Evolutionary conservation across 1,140 invertebrate species (phyloP), one percentile per base, ranked within the genome.

Genomic region (Macrobrachium rosenbergii): DNA sequence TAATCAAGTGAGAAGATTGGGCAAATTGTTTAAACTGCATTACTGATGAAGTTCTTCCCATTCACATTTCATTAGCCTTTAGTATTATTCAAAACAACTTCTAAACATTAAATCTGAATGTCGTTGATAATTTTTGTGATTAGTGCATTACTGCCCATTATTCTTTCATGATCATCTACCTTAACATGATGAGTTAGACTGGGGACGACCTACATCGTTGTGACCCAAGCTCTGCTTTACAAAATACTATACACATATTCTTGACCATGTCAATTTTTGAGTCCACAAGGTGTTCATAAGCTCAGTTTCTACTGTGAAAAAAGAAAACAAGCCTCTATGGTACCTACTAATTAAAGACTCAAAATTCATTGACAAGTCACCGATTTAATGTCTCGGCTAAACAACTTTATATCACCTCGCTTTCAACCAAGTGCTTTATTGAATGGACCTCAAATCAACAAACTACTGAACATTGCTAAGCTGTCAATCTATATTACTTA

Each of bases 181-280:
- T 23, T 72, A 72, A 72, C 37, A 81, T 67, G 63, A 81, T 81
- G 79, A 81, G 79, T 81, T 81, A 64, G 79, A 81, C 79, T 81
- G 79, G 79, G 79, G 79, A 81, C 79, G 59, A 81, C 79, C 75
- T 77, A 81, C 62, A 67, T 81, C 79, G 43, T 81, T 81, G 79
- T 81, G 79, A 81, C 79, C 79, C 79, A 81, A 63, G 63, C 79
- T 81, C 79, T 63, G 59, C 43, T 81, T 81, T 81, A 81, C 79
- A 81, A 81, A 81, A 81, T 81, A 81, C 79, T 81, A 81, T 81
- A 81, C 79, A 81, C 62, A 81, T 21, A 64, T 64, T 63, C 37
- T n/a, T 64, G 79, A 77, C 79, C 45, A 60, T 62, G 79, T 81
- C 79, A 81, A 63, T 63, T 45, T 45, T 23, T 63, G 63, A 67